Evolutionary conservation across 2,888 invertebrate genomes (phyloP), one percentile per base, ranked within the genome.

Genomic region (Ophion ellenae): DNA sequence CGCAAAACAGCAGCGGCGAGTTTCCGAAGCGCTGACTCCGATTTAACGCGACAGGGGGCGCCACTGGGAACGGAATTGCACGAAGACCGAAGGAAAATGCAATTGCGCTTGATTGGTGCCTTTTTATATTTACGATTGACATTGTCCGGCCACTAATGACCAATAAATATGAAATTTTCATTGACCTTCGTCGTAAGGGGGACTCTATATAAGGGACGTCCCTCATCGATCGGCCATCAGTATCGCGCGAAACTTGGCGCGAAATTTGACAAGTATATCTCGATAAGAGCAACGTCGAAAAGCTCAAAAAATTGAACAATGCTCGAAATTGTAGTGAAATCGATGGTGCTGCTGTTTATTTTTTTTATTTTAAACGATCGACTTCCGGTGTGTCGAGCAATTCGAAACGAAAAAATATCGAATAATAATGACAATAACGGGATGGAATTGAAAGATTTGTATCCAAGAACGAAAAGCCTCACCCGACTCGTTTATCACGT

Each of bases 401-500:
- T 77, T 28, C 61, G 45, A 1, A 57, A 20, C 20, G 32, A 63
- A 79, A 76, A 57, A 63, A 61, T 40, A 17, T 10, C 20, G 9
- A 32, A 36, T 64, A 28, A 47, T 24, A 14, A 82, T 47, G 17
- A 82, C 11, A 53, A 79, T 36, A 57, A 69, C 14, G 36, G 1
- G 20, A 45, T 28, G 69, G 28, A 24, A 10, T 20, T 79, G 14
- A 61, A 74, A 40, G 76, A 80, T 57, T 78, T 14, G 10, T 4
- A 64, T 53, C 67, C 40, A 10, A 81, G 82, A 79, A 70, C 83
- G n/a, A 47, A 85, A 20, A 88, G 88, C 0, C 93, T 97, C 11
- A 95, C 96, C 1, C 94, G 94, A 70, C 94, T 97, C 17, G 90
- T 97, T 6, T 95, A 95, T 84, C 95, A 95, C 90, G 94, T 97